These are phyloP conservation scores for Taenioides sp. DNA, from an alignment of 2,797 vertebrate genomes.

Conservation along the genomic window DNA sequence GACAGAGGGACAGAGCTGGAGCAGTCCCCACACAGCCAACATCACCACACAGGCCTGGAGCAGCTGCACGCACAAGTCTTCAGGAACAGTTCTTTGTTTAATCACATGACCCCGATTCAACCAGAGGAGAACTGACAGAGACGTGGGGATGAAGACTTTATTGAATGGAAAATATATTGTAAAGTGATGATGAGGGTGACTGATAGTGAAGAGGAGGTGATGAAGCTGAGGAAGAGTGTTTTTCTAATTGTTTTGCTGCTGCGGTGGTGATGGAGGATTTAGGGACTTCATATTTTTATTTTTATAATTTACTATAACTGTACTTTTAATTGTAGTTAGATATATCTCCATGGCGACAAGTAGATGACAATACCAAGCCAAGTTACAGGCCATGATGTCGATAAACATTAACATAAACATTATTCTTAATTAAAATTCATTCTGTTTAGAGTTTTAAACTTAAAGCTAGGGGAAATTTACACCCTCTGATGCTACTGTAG, in stretches of 20 bases:
- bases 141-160: not conserved
- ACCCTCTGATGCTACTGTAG: no score
- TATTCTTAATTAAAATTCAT: no score
- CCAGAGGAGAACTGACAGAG: not conserved
- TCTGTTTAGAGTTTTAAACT: no score
- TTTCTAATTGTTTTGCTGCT: not conserved
- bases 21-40: constrained; percentile 74
- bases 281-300: no score
- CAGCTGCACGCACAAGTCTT: constrained; percentile 25
- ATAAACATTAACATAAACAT: no score
- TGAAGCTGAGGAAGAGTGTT: not conserved
- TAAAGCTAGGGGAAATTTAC: no score
- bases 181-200: not conserved
- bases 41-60: constrained; percentile 73
- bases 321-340: no score
- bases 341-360: no score
- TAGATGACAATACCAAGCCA: no score
- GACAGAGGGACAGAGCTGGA: constrained; percentile 61
- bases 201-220: not conserved
- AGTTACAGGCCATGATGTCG: no score
- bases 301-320: not conserved
- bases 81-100: constrained; percentile 1
- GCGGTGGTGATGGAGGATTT: no score
- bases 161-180: no score
- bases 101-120: not conserved